These are phyloP conservation scores for Polypedilum pembai DNA, from an alignment of 1,140 invertebrate genomes.

Conservation along the genomic window DNA sequence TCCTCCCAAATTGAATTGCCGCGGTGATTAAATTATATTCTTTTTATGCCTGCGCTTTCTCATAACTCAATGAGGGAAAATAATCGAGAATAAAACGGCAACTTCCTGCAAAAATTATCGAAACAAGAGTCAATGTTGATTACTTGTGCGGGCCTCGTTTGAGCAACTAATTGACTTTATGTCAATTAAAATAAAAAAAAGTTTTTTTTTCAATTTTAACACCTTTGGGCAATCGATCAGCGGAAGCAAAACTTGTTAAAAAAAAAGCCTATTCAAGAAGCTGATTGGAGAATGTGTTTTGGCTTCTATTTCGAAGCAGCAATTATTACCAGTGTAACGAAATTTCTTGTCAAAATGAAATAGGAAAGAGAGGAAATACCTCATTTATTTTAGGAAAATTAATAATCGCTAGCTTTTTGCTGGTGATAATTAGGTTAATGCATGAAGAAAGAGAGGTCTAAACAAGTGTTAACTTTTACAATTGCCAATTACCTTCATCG, in stretches of 20 bases:
- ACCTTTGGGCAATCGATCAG: slow-evolving; percentile 11
- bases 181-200: slow-evolving; percentile 15
- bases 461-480: not conserved
- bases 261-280: not conserved
- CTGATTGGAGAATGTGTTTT: not conserved
- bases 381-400: not conserved
- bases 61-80: not conserved
- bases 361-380: slow-evolving; percentile 2
- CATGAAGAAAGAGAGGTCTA: not conserved
- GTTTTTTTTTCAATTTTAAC: not conserved
- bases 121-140: slow-evolving; percentile 3
- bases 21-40: not conserved
- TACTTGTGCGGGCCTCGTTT: not conserved
- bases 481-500: slow-evolving; percentile 23
- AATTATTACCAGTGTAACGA: slow-evolving; percentile 4
- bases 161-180: slow-evolving; percentile 11
- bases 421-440: not conserved
- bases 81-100: not conserved
- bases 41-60: not conserved
- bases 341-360: not conserved
- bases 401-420: not conserved
- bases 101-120: not conserved
- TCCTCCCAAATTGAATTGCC: not conserved
- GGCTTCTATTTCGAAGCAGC: not conserved
- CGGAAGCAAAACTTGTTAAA: slow-evolving; percentile 21